These are phyloP conservation scores for Strigamia transsilvanica DNA, from an alignment of 2,888 invertebrate genomes.

Conservation along the genomic window DNA sequence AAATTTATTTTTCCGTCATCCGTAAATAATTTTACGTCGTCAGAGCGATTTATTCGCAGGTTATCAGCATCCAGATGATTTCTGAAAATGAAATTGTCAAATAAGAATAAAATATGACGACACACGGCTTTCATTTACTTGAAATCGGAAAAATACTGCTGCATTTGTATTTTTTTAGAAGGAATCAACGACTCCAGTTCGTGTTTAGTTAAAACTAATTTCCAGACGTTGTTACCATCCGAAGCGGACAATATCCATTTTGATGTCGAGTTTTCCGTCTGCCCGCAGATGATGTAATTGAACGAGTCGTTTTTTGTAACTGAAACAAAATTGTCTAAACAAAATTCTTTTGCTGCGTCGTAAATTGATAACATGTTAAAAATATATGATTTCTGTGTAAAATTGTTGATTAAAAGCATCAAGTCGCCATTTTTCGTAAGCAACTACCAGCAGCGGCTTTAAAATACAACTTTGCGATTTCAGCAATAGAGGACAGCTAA, in stretches of 20 bases:
- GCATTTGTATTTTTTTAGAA: background rate
- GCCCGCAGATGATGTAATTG: background rate
- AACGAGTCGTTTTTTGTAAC: background rate
- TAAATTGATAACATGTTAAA: background rate
- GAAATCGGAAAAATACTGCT: slow-evolving; percentile 22
- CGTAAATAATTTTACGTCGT: slow-evolving; percentile 10
- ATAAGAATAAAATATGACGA: background rate
- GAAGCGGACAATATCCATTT: slow-evolving; percentile 1
- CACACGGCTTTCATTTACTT: background rate
- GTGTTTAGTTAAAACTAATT: background rate
- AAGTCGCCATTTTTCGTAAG: background rate
- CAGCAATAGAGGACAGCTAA: background rate
- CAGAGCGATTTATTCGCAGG: background rate
- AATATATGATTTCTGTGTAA: background rate
- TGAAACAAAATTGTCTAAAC: background rate
- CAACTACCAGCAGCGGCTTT: background rate
- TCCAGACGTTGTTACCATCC: slow-evolving; percentile 28
- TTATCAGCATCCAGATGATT: background rate
- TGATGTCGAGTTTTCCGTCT: background rate
- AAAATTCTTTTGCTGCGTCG: slow-evolving; percentile 6
- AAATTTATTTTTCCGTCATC: slow-evolving; percentile 4
- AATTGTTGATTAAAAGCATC: background rate
- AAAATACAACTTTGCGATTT: background rate
- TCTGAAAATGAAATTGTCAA: background rate
- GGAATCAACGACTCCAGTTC: background rate